These are phyloP conservation scores for Clarias magur DNA, from an alignment of 2,113 vertebrate genomes.

Conservation along the genomic window DNA sequence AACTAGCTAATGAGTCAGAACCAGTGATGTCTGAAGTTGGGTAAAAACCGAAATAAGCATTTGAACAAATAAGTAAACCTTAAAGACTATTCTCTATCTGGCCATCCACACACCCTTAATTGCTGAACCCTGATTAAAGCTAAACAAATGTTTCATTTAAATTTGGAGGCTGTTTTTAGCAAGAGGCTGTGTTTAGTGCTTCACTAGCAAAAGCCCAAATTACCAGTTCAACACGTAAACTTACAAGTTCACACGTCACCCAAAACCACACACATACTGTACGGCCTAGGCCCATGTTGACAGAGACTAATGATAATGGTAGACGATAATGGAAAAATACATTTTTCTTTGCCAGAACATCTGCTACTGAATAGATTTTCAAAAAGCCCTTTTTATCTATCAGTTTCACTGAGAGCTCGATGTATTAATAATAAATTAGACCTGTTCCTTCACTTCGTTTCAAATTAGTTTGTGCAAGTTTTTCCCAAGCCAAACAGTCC, in stretches of 20 bases:
- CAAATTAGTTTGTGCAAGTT: conserved; percentile 68
- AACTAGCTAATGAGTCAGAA: conserved; percentile 4
- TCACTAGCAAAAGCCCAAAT: not conserved
- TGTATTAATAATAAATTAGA: conserved; percentile 72
- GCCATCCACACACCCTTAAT: not conserved
- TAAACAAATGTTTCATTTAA: not conserved
- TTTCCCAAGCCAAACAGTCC: conserved; percentile 68
- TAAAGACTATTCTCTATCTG: not conserved
- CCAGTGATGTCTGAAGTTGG: not conserved
- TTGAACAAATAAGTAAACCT: not conserved
- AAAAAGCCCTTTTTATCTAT: conserved; percentile 61
- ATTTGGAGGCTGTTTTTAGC: not conserved
- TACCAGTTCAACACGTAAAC: not conserved
- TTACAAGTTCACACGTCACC: not conserved
- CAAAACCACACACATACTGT: not conserved
- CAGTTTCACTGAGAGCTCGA: conserved; percentile 63
- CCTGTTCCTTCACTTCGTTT: conserved; percentile 55
- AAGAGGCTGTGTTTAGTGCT: not conserved
- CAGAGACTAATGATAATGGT: not conserved
- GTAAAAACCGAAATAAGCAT: not conserved
- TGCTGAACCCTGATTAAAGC: conserved; percentile 19
- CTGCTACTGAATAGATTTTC: conserved; percentile 21
- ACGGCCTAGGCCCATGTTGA: not conserved
- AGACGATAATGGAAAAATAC: not conserved
- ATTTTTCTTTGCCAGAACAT: conserved; percentile 23